Evolutionary conservation across 2,888 invertebrate genomes (phyloP).

Genomic region (Hypercompe scribonia): DNA sequence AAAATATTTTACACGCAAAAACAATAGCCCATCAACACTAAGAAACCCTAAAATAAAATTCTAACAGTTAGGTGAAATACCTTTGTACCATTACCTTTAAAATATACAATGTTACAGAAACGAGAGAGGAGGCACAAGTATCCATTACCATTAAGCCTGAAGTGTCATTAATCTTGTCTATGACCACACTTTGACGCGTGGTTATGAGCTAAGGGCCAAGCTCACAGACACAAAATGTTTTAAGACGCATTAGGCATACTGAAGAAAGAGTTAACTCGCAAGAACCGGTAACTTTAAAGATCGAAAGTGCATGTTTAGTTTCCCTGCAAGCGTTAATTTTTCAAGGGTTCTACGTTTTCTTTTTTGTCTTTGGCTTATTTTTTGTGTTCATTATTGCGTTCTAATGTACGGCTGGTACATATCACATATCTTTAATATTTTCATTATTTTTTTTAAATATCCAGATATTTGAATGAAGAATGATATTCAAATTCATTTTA

Average conservation of each 20-base stretch:
- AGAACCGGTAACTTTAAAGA: background rate
- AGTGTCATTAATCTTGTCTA: conserved; percentile 50
- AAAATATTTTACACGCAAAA: conserved; percentile 10
- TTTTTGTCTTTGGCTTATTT: background rate
- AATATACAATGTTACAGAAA: conserved; percentile 39
- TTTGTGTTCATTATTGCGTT: background rate
- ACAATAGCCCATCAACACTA: conserved; percentile 30
- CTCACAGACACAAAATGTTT: conserved; percentile 32
- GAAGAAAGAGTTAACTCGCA: conserved; percentile 18
- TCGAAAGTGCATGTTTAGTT: background rate
- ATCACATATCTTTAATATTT: background rate
- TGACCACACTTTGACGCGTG: conserved; percentile 42
- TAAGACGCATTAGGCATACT: conserved; percentile 49
- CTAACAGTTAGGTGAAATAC: conserved; percentile 2
- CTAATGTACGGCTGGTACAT: too few species aligned
- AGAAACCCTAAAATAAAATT: conserved; percentile 23
- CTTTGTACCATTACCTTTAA: conserved; percentile 16
- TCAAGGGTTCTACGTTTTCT: background rate
- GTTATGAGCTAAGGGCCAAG: conserved; percentile 23
- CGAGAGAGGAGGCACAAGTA: conserved; percentile 38
- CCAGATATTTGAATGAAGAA: background rate
- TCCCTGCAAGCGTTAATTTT: conserved; percentile 7
- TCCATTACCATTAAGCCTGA: conserved; percentile 53
- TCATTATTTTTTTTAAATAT: background rate
- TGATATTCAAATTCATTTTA: background rate